Base-by-base conservation (phyloP, 2,113 vertebrate genomes). In the Rhabdornis inornatus region DNA sequence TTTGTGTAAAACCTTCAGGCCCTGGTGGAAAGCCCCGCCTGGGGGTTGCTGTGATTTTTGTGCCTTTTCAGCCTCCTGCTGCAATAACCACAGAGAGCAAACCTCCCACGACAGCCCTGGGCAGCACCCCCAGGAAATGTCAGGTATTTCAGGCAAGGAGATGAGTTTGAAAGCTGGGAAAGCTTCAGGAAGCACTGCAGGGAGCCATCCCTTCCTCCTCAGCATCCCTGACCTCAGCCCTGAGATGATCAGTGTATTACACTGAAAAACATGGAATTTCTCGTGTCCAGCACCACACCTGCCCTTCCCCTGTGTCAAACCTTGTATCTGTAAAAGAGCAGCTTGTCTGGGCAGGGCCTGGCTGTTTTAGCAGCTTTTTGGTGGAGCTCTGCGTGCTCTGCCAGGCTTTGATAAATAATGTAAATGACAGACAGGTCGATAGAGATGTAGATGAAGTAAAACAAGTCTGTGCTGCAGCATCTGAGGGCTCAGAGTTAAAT, bases 51-150 rank as follows among this genome's bases (percentile, higher is more conserved):
- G 95, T 68, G 90, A 45, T 10, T 42, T n/a, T 89, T 63, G 53
- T 60, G 80, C 39, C 17, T 90, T 90, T 57, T 87, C 90, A 52
- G 74, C n/a, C 87, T 92, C 77, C 95, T 83, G 71, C 85, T 95
- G 94, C 94, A 84, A 86, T 45, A 95, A 66, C 63, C 90, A 61
- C 44, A n/a, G 25, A 80, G 88, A 63, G 69, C 19, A 95, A 49
- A 85, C 31, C 28, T 72, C 87, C 94, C 91, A 35, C 74, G 92
- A 95, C 37, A 75, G 81, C 78, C 68, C 61, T 56, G 82, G 76
- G 60, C 61, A 69, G 85, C 42, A 59, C 3, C 7, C 6, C 78
- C 68, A 52, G 90, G 90, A 92, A 87, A 89, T 61, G 68, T 82
- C 95, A 85, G 72, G 69, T 56, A 39, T 91, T 90, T 65, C 53